Evolutionary conservation across 2,888 invertebrate genomes (phyloP), one percentile per base, ranked within the genome.

Genomic region (Hydrotaea cyrtoneurina): DNA sequence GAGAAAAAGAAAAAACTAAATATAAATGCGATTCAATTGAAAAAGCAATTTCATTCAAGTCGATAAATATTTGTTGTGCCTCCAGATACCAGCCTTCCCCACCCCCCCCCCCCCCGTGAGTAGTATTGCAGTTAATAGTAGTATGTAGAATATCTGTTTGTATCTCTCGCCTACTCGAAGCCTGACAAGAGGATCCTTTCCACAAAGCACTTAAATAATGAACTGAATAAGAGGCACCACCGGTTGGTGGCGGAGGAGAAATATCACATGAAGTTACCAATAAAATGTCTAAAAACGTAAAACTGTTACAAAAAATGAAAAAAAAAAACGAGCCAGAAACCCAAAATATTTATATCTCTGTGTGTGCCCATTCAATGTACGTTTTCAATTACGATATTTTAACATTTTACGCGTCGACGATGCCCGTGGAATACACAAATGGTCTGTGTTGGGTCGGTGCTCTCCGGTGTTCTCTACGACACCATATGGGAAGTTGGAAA

Each of bases 361-460:
- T 36, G 21, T 7, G 15, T 17, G 21, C 1, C 66, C 43, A 43
- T 46, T 62, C 43, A 74, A 59, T 71, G 66, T 19, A 79, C 66
- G 36, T 74, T 83, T 83, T 86, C 81, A 79, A 86, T 79, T 79
- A 79, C 79, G 55, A 77, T 81, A 81, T 75, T 86, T 86, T 81
- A 73, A 80, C 72, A 76, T 73, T 80, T 78, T 80, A 82, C 80
- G 84, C 78, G 83, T 80, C 46, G 66, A n/a, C 19, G 11, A 80
- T 86, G 85, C 83, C 73, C 11, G 21, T 78, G 66, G 86, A 86
- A 86, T 86, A 86, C 73, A 83, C 74, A 86, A 86, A 71, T 8
- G 31, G 36, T 62, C 36, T 66, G 15, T 39, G 31, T 7, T 31
- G 7, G 31, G n/a, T n/a, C 31, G 64, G 23, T 59, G 31, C 26